A percentile compares a stretch with the other conserved stretches of the same genome.
These are phyloP conservation scores for Cisticola juncidis DNA, from an alignment of 2,113 vertebrate genomes.

Conservation along the genomic window DNA sequence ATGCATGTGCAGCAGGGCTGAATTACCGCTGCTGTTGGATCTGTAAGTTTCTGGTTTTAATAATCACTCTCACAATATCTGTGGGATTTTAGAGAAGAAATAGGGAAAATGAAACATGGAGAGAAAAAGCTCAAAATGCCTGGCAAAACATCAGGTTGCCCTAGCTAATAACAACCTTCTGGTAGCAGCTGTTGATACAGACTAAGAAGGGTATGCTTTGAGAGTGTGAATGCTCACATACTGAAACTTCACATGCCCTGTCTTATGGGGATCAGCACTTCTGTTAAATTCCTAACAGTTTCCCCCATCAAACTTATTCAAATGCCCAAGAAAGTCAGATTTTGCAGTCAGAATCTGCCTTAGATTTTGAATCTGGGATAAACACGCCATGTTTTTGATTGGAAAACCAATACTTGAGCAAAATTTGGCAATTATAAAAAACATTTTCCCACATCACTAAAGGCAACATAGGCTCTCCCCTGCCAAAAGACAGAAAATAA, in stretches of 20 bases:
- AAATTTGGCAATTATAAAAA: background rate
- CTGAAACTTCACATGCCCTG: background rate
- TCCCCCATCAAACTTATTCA: background rate
- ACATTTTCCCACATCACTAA: background rate
- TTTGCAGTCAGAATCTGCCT: too few species aligned
- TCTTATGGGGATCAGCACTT: background rate
- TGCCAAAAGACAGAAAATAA: background rate
- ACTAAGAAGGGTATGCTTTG: background rate
- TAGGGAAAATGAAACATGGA: background rate
- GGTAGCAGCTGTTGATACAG: background rate
- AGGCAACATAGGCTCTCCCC: background rate
- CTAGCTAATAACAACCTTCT: background rate
- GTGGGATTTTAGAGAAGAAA: background rate
- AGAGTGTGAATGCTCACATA: background rate
- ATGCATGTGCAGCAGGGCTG: background rate
- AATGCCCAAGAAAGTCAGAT: background rate
- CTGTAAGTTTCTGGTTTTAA: background rate
- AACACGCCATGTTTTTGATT: background rate
- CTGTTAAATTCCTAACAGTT: background rate
- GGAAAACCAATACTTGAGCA: background rate
- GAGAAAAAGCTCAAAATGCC: background rate
- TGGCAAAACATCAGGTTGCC: background rate
- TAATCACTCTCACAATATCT: background rate
- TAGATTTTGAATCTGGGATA: background rate
- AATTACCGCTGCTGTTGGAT: background rate